A percentile compares a stretch with the other conserved stretches of the same genome.
phyloP scores from a whole-genome alignment of 1,140 invertebrate genomes.

The Tyrophagus putrescentiae region DNA sequence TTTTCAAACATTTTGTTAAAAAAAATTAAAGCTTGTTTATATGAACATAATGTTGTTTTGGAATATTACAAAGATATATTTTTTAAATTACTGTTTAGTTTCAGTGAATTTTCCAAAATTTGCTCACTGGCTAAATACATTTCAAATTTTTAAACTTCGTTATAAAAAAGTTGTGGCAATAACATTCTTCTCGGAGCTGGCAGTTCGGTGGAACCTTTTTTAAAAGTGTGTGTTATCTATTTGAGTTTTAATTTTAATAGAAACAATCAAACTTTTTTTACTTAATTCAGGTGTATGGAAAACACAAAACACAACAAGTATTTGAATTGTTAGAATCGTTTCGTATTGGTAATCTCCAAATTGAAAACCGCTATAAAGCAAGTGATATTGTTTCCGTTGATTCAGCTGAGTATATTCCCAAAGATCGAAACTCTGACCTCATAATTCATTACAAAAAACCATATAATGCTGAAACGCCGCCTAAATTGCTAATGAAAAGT shows the following conservation, averaged over 20 bases:
- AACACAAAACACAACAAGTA: slow-evolving; percentile 69
- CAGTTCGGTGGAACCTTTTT: slow-evolving; percentile 83
- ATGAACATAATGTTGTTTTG: too few species aligned
- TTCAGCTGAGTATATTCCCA: slow-evolving; percentile 70
- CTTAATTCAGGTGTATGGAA: too few species aligned
- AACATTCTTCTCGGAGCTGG: slow-evolving; percentile 73
- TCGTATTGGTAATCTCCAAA: slow-evolving; percentile 60
- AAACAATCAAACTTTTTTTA: slow-evolving; percentile 52
- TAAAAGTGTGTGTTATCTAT: slow-evolving; percentile 60
- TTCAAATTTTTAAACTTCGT: too few species aligned
- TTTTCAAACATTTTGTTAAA: too few species aligned
- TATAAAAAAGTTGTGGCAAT: too few species aligned
- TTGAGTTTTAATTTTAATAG: neutral
- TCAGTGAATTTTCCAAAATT: too few species aligned
- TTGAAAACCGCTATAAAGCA: slow-evolving; percentile 35
- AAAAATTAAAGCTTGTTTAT: too few species aligned
- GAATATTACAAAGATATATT: too few species aligned
- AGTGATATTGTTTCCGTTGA: slow-evolving; percentile 47
- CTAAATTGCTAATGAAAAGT: slow-evolving; percentile 53
- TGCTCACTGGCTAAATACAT: too few species aligned
- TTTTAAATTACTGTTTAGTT: too few species aligned
- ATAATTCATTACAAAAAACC: slow-evolving; percentile 62
- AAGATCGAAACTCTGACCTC: slow-evolving; percentile 57
- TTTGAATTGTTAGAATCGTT: slow-evolving; percentile 55
- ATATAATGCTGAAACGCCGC: slow-evolving; percentile 86